phyloP scores from a whole-genome alignment of 1,140 invertebrate species.

The Pissodes strobi region DNA sequence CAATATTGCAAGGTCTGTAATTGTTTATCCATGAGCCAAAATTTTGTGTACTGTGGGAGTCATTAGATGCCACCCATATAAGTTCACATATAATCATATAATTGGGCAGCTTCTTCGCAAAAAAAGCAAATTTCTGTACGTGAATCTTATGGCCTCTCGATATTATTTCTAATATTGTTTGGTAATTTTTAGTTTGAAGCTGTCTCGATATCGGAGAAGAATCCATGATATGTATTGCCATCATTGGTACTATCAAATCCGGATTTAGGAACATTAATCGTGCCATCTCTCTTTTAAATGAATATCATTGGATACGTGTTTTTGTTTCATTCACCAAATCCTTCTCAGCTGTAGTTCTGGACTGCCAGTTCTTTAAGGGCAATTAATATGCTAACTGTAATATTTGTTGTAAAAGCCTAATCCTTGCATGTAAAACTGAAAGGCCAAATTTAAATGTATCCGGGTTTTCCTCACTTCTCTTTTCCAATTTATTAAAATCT shows the following conservation, averaged over 20 bases:
- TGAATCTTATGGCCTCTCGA: slow-evolving; percentile 45
- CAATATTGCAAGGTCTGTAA: slow-evolving; percentile 43
- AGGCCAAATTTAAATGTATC: slow-evolving; percentile 43
- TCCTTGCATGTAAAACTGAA: too few species aligned
- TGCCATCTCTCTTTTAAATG: slow-evolving; percentile 40
- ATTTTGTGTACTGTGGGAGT: slow-evolving; percentile 54
- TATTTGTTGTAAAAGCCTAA: slow-evolving; percentile 53
- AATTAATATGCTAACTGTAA: too few species aligned
- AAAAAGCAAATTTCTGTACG: slow-evolving; percentile 40
- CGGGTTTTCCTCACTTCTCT: slow-evolving; percentile 31
- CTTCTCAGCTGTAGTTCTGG: too few species aligned
- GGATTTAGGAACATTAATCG: slow-evolving; percentile 52
- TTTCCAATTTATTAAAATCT: slow-evolving; percentile 50
- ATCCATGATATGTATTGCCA: slow-evolving; percentile 52
- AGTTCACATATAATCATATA: slow-evolving; percentile 42
- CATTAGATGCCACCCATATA: slow-evolving; percentile 53
- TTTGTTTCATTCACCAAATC: slow-evolving; percentile 40
- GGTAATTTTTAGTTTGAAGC: slow-evolving; percentile 46
- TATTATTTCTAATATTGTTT: slow-evolving; percentile 39
- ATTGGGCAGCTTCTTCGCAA: slow-evolving; percentile 21
- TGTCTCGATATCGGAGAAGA: slow-evolving; percentile 47
- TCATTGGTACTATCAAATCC: too few species aligned
- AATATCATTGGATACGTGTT: slow-evolving; percentile 49
- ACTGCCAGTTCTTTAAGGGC: too few species aligned
- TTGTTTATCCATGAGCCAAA: slow-evolving; percentile 41